These are phyloP conservation scores for Scrobipalpa costella DNA, from an alignment of 2,888 invertebrate species.

Conservation along the genomic window DNA sequence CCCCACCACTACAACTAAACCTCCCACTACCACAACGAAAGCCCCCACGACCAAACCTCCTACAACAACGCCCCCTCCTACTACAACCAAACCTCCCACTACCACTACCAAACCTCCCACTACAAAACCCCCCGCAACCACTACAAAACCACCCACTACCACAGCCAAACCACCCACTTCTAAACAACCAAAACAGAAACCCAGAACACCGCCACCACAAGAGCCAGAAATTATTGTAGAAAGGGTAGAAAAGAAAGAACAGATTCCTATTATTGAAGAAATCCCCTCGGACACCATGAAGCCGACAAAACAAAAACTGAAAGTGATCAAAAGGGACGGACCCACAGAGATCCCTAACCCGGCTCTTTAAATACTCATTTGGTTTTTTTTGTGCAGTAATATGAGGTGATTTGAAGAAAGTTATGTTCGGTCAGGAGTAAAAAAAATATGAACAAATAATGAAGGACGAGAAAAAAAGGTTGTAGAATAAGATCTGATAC, in stretches of 20 bases:
- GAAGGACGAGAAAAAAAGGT: neutral
- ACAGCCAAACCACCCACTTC: neutral
- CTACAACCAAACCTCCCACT: neutral
- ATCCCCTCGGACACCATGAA: slow-evolving; percentile 78
- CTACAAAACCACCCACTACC: neutral
- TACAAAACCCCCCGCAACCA: neutral
- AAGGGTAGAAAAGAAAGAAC: slow-evolving; percentile 34
- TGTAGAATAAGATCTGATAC: slow-evolving; percentile 4
- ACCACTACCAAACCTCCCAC: slow-evolving; percentile 9
- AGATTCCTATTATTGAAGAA: slow-evolving; percentile 78
- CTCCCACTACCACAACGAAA: neutral
- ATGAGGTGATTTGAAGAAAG: neutral
- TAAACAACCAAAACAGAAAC: neutral
- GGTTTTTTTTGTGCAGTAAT: neutral
- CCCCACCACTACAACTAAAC: neutral
- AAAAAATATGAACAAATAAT: slow-evolving; percentile 17
- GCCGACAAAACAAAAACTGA: slow-evolving; percentile 78
- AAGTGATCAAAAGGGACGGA: slow-evolving; percentile 82
- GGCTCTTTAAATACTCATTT: slow-evolving; percentile 43
- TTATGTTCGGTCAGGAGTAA: neutral
- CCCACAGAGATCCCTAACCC: slow-evolving; percentile 73
- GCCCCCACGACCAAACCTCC: neutral
- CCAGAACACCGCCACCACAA: neutral
- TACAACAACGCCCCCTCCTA: neutral
- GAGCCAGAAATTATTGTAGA: slow-evolving; percentile 4